A percentile compares a stretch with the other conserved stretches of the same genome.
Conservation (phyloP, 1,140 invertebrate species). For the Drosophila asahinai region DNA sequence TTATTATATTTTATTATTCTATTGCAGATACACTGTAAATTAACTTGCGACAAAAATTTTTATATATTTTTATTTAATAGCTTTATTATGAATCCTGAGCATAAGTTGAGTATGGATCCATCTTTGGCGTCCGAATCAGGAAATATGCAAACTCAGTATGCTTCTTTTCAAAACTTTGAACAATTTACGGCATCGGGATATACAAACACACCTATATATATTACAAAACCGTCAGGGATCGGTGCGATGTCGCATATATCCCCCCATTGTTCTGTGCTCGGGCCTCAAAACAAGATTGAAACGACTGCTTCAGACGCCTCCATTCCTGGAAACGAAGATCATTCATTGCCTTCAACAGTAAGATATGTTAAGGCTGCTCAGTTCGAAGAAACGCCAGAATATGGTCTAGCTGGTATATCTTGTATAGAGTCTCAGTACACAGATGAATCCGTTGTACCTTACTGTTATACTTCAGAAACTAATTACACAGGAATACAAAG, state of each 20-base stretch:
- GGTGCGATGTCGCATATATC: constrained; percentile 64
- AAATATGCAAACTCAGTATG: constrained; percentile 69
- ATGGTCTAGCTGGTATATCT: constrained; percentile 88
- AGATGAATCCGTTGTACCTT: constrained; percentile 88
- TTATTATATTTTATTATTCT: too few relatives aligned
- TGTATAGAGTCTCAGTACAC: constrained; percentile 85
- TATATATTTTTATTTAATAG: constrained; percentile 14
- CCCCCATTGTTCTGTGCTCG: constrained; percentile 81
- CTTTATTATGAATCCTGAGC: constrained; percentile 59
- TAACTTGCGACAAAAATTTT: not conserved
- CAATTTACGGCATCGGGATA: constrained; percentile 86
- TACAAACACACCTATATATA: constrained; percentile 85
- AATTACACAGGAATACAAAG: constrained; percentile 87
- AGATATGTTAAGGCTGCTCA: constrained; percentile 84
- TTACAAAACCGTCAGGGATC: constrained; percentile 61
- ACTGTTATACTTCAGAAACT: constrained; percentile 89
- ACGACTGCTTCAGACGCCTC: constrained; percentile 87
- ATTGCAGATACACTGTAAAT: not conserved
- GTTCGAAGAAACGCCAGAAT: constrained; percentile 88
- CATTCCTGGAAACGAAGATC: constrained; percentile 86
- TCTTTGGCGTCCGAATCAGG: constrained; percentile 52
- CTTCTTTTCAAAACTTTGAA: constrained; percentile 87
- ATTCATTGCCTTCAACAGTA: constrained; percentile 85
- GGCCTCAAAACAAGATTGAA: constrained; percentile 86
- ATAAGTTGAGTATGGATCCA: constrained; percentile 66